Evolutionary conservation across 2,797 vertebrate genomes (phyloP).

Genomic region (Micropoecilia bifurca): DNA sequence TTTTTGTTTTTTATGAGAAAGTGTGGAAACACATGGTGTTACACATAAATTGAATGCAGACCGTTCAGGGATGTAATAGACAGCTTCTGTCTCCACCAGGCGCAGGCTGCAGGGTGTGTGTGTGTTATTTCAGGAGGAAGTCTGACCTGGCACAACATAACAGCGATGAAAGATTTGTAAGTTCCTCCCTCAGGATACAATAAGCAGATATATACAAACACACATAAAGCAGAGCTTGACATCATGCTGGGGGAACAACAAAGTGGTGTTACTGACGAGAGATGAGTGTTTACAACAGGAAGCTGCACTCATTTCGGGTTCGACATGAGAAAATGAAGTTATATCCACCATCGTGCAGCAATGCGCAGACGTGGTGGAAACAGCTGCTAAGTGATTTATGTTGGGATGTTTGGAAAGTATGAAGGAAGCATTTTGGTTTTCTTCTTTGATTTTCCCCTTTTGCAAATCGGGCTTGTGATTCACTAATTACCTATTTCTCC

Average conservation of each 20-base stretch:
- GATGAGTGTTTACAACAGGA: constrained; percentile 62
- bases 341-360: constrained; percentile 10
- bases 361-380: constrained; percentile 11
- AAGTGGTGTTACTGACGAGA: constrained; percentile 42
- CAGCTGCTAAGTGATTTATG: constrained; percentile 8
- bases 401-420: not conserved
- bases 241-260: constrained; percentile 38
- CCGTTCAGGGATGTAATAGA: constrained; percentile 25
- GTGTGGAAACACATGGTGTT: not conserved
- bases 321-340: constrained; percentile 27
- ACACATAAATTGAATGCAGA: constrained; percentile 20
- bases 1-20: not conserved
- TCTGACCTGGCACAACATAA: constrained; percentile 50
- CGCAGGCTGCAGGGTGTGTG: constrained; percentile 17
- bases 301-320: constrained; percentile 22
- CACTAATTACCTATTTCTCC: not conserved
- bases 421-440: not conserved
- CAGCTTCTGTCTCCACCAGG: constrained; percentile 18
- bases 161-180: constrained; percentile 54
- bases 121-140: constrained; percentile 55
- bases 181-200: constrained; percentile 52
- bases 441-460: not conserved
- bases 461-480: not conserved
- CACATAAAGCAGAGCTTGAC: constrained; percentile 40
- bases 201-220: constrained; percentile 59